phyloP scores from a whole-genome alignment of 2,113 vertebrate species.

The Misgurnus anguillicaudatus region DNA sequence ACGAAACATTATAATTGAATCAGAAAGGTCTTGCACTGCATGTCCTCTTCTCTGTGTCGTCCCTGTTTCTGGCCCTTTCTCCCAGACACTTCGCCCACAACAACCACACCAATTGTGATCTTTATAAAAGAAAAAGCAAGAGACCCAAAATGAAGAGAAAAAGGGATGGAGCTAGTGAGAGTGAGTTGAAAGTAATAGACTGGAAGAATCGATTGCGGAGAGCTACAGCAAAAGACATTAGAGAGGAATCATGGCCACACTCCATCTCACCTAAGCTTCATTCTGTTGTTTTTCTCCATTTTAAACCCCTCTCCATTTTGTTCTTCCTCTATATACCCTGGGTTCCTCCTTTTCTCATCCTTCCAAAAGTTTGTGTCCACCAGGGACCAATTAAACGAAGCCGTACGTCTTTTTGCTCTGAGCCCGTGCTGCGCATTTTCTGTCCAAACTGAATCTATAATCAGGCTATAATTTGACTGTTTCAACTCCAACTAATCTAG shows the following conservation, averaged over 20 bases:
- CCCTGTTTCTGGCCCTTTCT: constrained; percentile 53
- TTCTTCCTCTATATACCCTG: constrained; percentile 3
- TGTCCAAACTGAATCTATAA: constrained; percentile 38
- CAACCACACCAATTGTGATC: constrained; percentile 60
- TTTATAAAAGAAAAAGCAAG: constrained; percentile 55
- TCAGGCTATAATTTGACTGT: constrained; percentile 33
- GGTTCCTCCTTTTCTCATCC: not conserved
- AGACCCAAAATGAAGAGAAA: constrained; percentile 40
- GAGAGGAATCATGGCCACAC: constrained; percentile 45
- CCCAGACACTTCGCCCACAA: constrained; percentile 67
- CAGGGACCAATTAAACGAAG: constrained; percentile 34
- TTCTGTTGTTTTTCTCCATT: constrained; percentile 10
- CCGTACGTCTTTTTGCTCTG: constrained; percentile 20
- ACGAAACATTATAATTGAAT: constrained; percentile 7
- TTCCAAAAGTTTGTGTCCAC: constrained; percentile 18
- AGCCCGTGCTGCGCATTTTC: constrained; percentile 6
- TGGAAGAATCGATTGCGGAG: constrained; percentile 66
- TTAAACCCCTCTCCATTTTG: not conserved
- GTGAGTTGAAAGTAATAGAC: constrained; percentile 64
- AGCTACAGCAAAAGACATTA: constrained; percentile 41
- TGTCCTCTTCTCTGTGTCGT: constrained; percentile 55
- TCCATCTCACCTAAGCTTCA: constrained; percentile 43
- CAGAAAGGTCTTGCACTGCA: not conserved
- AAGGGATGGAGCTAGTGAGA: constrained; percentile 29
- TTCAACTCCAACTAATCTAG: constrained; percentile 21